phyloP scores from a whole-genome alignment of 2,113 vertebrate genomes.

The Pluvianellus socialis region DNA sequence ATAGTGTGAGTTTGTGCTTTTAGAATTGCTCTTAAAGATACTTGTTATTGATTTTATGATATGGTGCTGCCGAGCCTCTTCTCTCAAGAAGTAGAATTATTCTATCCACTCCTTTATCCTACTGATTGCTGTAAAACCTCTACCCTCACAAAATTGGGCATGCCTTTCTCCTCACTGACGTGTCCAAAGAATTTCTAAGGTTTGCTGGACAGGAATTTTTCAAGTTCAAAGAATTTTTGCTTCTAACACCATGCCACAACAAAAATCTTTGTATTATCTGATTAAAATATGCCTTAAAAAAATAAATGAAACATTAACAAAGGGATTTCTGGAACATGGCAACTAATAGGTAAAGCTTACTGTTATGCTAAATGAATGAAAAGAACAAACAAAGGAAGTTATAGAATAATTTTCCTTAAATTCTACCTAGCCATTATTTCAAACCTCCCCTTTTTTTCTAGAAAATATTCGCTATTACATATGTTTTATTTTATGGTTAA shows the following conservation, averaged over 20 bases:
- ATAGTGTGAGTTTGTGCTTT: background rate
- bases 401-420: background rate
- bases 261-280: background rate
- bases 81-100: background rate
- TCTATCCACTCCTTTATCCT: background rate
- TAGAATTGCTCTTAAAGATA: background rate
- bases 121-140: background rate
- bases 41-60: background rate
- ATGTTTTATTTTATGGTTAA: background rate
- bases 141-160: background rate
- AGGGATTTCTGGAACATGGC: background rate
- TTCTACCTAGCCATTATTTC: background rate
- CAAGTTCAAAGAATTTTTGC: background rate
- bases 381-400: background rate
- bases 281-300: background rate
- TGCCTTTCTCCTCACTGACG: background rate
- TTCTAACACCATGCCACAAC: background rate
- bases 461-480: background rate
- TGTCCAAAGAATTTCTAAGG: background rate
- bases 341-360: background rate
- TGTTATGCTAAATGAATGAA: background rate
- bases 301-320: background rate
- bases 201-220: background rate
- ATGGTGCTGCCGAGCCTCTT: background rate
- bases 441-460: background rate